Evolutionary conservation across 2,797 vertebrate genomes (phyloP).

Genomic region (Lepus oiostolus): DNA sequence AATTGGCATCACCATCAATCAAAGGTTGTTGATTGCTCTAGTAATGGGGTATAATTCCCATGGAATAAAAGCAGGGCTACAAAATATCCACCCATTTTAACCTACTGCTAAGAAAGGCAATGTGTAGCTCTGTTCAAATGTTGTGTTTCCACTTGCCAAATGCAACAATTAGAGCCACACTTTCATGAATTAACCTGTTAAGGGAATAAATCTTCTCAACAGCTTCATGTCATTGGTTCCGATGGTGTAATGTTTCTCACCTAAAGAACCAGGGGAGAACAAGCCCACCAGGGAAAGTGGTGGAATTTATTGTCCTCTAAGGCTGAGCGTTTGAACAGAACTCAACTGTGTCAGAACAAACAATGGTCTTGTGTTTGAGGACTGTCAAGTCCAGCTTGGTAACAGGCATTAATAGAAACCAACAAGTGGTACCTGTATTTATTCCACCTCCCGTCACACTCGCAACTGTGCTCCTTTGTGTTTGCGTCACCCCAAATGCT

Average conservation of each 20-base stretch:
- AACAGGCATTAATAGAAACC: constrained; percentile 51
- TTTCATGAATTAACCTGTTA: constrained; percentile 70
- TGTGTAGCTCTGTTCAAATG: constrained; percentile 50
- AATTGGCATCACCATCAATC: constrained; percentile 41
- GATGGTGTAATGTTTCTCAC: constrained; percentile 69
- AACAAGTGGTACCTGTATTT: neutral
- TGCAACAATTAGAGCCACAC: constrained; percentile 49
- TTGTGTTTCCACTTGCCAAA: constrained; percentile 64
- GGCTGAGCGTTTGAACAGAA: constrained; percentile 66
- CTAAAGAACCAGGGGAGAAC: constrained; percentile 58
- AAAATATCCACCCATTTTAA: constrained; percentile 52
- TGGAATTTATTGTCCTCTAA: constrained; percentile 74
- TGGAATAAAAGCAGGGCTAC: constrained; percentile 23
- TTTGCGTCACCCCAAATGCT: neutral
- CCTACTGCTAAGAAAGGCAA: constrained; percentile 73
- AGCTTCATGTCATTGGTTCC: constrained; percentile 75
- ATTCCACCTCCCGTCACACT: constrained; percentile 11
- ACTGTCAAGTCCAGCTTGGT: neutral
- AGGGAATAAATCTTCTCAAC: constrained; percentile 72
- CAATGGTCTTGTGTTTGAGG: constrained; percentile 63
- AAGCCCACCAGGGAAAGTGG: constrained; percentile 68
- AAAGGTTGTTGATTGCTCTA: constrained; percentile 39
- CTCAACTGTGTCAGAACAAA: constrained; percentile 50
- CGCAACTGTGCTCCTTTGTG: constrained; percentile 55
- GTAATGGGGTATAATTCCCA: constrained; percentile 49